Base-by-base conservation (phyloP, 2,888 invertebrate genomes). In the Scaptomyza reducta region DNA sequence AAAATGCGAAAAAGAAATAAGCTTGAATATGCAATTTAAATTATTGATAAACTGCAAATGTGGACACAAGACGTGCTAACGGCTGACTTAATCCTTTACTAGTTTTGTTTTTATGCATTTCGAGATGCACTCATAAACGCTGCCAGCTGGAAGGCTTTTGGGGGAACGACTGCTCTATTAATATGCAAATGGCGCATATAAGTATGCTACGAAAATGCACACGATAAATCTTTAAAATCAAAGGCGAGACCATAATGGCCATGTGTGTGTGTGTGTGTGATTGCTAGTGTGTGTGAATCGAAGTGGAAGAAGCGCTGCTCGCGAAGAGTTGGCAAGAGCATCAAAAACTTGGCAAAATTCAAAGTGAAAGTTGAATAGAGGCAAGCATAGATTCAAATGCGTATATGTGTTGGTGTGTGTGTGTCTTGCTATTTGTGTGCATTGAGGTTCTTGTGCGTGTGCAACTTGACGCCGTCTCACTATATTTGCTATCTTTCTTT, bases 211-310 rank as follows among this genome's bases (percentile, higher is more conserved):
- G 77, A 67, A 79, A 85, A 38, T 25, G 22, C 60, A 72, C 72
- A 79, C 72, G 76, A 84, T 84, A 84, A 84, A 85, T 84, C 87
- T 77, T 85, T 85, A 81, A 84, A 85, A 87, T 84, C 87, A 84
- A 87, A 87, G 74, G 73, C 72, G 49, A 58, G 46, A 41, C 38
- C 65, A 76, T 55, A 41, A 35, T 18, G 33, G 33, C 29, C 22
- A 13, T 41, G 9, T 40, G 16, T n/a, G 27, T 44, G 33, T 33
- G 42, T 53, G 14, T 60, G 44, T 53, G 51, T 49, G 55, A 60
- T 22, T 22, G 22, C 22, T 22, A 22, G 42, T 53, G 14, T 60
- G 44, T 53, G 51, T 49, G 55, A 60, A 69, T 49, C 57, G 66
- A 64, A 49, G 56, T 42, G 64, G 57, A 49, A 47, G 35, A 16